Evolutionary conservation across 2,888 invertebrate genomes (phyloP).

Genomic region (Lithosia quadra): DNA sequence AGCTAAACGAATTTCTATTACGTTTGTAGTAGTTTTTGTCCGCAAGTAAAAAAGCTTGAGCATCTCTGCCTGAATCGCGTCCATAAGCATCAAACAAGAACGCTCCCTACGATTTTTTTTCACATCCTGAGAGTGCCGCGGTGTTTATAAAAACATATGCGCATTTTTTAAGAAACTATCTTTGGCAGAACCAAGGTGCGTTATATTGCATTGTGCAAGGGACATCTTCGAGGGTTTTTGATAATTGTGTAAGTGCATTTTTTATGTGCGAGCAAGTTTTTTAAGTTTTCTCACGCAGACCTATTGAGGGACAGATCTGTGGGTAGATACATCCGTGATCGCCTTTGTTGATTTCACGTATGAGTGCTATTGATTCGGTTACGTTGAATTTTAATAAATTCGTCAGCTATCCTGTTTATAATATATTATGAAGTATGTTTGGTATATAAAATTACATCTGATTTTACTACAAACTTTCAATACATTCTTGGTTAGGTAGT

Average conservation of each 20-base stretch:
- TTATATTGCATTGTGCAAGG: slow-evolving; percentile 72
- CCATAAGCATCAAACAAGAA: slow-evolving; percentile 38
- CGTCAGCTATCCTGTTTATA: slow-evolving; percentile 24
- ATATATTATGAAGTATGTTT: neutral
- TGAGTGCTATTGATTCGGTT: slow-evolving; percentile 71
- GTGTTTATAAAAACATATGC: slow-evolving; percentile 86
- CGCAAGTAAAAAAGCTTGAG: slow-evolving; percentile 56
- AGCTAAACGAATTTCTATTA: no score
- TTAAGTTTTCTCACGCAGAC: slow-evolving; percentile 85
- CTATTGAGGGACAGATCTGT: slow-evolving; percentile 81
- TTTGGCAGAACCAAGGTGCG: slow-evolving; percentile 79
- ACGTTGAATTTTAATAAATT: slow-evolving; percentile 38
- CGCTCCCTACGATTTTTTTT: slow-evolving; percentile 72
- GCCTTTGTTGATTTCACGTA: slow-evolving; percentile 65
- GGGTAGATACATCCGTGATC: slow-evolving; percentile 84
- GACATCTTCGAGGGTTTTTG: slow-evolving; percentile 81
- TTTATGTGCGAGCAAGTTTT: slow-evolving; percentile 83
- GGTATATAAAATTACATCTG: neutral
- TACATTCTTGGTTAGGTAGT: no score
- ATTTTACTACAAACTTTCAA: neutral
- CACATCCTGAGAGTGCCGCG: slow-evolving; percentile 65
- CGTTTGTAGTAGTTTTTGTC: neutral
- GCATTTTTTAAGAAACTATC: slow-evolving; percentile 83
- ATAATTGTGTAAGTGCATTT: slow-evolving; percentile 80
- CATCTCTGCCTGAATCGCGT: slow-evolving; percentile 50